Evolutionary conservation across 2,113 vertebrate species (phyloP).

Genomic region (Mustela nigripes): DNA sequence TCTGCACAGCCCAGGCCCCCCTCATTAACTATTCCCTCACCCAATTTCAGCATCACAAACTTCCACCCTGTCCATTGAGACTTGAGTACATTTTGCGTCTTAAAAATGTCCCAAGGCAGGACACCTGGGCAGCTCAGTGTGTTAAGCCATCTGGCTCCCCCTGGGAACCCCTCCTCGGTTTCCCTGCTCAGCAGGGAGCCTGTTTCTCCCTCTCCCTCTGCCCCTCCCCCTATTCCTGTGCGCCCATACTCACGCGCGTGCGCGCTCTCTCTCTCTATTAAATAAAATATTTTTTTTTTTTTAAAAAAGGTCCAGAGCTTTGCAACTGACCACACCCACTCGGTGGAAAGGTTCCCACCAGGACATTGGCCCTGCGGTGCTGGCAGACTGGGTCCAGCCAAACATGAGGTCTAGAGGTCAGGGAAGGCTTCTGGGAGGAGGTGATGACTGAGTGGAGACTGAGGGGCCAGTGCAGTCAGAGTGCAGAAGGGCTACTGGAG

Average conservation of each 20-base stretch:
- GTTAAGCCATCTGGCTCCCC: not conserved
- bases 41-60: not conserved
- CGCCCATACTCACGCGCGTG: accelerated
- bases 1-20: not conserved
- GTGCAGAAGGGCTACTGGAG: not conserved
- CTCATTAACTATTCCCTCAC: not conserved
- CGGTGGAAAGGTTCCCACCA: not conserved
- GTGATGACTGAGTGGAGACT: not conserved
- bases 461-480: not conserved
- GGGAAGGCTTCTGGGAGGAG: not conserved
- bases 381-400: not conserved
- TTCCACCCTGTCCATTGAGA: not conserved
- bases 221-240: not conserved
- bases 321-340: not conserved
- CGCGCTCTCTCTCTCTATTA: not conserved
- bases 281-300: not conserved
- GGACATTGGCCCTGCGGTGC: not conserved
- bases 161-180: not conserved
- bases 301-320: not conserved
- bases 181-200: not conserved
- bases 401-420: not conserved
- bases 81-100: not conserved
- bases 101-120: not conserved
- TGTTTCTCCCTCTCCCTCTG: not conserved
- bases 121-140: not conserved